phyloP scores from a whole-genome alignment of 1,140 invertebrate genomes.

The Ooceraea biroi region DNA sequence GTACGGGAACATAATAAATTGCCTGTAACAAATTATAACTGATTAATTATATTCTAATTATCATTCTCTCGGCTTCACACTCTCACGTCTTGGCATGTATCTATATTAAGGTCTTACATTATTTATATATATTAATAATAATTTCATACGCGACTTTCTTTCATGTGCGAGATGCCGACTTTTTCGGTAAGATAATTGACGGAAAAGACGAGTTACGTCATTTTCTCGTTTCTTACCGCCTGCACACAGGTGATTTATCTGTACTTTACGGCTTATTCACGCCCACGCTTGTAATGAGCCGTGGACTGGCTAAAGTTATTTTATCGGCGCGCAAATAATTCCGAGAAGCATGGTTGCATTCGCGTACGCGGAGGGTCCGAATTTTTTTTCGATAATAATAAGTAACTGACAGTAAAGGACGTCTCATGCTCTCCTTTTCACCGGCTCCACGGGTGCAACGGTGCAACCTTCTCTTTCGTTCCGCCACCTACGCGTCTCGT shows the following conservation, averaged over 20 bases:
- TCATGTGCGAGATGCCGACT: neutral
- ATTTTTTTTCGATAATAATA: conserved; percentile 38
- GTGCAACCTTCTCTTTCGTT: conserved; percentile 44
- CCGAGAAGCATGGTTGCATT: neutral
- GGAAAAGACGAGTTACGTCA: neutral
- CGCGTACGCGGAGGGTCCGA: conserved; percentile 9
- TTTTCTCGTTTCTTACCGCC: conserved; percentile 1
- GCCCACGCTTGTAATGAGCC: neutral
- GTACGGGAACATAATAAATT: neutral
- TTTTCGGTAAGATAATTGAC: neutral
- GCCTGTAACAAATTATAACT: neutral
- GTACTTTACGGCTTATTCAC: conserved; percentile 11
- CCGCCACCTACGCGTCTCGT: conserved; percentile 43
- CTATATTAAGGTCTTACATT: neutral
- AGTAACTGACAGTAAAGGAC: conserved; percentile 50
- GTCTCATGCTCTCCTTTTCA: conserved; percentile 40
- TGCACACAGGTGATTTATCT: neutral
- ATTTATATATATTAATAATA: neutral
- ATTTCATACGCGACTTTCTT: neutral
- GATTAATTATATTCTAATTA: neutral
- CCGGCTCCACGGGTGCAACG: neutral
- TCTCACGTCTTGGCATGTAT: neutral
- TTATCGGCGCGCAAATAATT: neutral
- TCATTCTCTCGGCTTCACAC: neutral
- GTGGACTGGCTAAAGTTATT: neutral